Percentiles rank a stretch among this genome's conserved stretches.
phyloP scores from a whole-genome alignment of 2,797 vertebrate genomes.

The Molossus alvarezi region DNA sequence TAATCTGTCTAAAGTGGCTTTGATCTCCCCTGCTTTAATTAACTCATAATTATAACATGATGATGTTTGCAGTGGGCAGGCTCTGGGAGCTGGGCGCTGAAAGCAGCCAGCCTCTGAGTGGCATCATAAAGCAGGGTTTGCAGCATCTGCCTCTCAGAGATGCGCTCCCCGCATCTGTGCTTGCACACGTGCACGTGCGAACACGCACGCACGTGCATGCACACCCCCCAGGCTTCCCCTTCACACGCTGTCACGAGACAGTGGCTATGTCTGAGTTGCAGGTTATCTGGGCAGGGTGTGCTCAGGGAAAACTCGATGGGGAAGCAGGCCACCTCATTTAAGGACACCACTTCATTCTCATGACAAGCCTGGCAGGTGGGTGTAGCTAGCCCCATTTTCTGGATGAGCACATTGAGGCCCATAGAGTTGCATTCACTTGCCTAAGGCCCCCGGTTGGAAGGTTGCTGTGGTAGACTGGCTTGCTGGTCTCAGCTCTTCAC shows the following conservation, averaged over 20 bases:
- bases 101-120: not conserved
- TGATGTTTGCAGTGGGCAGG: constrained; percentile 79
- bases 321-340: not conserved
- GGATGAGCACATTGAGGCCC: not conserved
- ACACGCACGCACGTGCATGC: not conserved
- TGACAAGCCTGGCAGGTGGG: rapidly evolving
- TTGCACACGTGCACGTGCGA: rapidly evolving
- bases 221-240: not conserved
- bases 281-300: not conserved
- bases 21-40: constrained; percentile 91
- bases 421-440: not conserved
- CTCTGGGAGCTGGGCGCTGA: constrained; percentile 69
- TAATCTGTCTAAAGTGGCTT: constrained; percentile 91
- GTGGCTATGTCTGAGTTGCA: not conserved
- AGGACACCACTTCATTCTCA: not conserved
- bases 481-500: too few species aligned
- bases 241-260: rapidly evolving
- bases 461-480: rapidly evolving
- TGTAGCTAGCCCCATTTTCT: not conserved
- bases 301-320: not conserved
- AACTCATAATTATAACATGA: constrained; percentile 90
- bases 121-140: not conserved
- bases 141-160: not conserved
- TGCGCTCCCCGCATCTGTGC: not conserved
- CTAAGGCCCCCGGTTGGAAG: not conserved